Evolutionary conservation across 64 coral and sea anemone genomes (phyloP).

Genomic region (Montipora foliosa): DNA sequence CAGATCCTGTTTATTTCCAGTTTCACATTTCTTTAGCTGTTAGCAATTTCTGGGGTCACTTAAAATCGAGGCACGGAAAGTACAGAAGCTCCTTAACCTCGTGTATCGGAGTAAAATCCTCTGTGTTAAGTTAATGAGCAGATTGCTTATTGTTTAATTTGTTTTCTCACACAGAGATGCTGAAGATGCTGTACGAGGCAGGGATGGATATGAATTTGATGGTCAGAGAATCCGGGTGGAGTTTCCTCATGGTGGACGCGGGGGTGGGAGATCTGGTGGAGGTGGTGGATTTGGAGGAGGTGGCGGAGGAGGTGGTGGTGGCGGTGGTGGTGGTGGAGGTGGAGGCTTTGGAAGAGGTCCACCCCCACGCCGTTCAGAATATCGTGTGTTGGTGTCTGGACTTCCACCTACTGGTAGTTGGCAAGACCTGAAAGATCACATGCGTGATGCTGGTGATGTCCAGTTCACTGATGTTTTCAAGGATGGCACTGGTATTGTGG

Average conservation of each 20-base stretch:
- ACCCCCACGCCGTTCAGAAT: conserved; percentile 89
- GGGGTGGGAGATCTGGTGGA: conserved; percentile 60
- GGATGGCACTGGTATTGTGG: conserved; percentile 98
- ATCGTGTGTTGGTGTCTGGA: conserved; percentile 87
- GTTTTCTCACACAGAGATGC: conserved; percentile 81
- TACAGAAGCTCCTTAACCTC: no score
- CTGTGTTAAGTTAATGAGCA: no score
- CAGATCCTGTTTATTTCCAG: no score
- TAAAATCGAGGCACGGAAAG: no score
- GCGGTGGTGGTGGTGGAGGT: conserved; percentile 61
- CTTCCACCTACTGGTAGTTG: conserved; percentile 98
- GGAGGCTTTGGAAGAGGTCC: conserved; percentile 72
- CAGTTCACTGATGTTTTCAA: conserved; percentile 98
- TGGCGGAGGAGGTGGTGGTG: conserved; percentile 65
- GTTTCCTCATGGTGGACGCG: conserved; percentile 80
- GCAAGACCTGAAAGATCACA: conserved; percentile 99
- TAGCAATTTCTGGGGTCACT: no score
- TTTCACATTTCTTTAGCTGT: no score
- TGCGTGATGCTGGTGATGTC: conserved; percentile 99
- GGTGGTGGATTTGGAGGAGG: conserved; percentile 50
- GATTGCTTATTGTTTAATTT: neutral
- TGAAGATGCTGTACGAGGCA: conserved; percentile 96
- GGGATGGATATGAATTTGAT: conserved; percentile 98
- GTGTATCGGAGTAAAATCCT: no score
- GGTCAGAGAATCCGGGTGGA: conserved; percentile 91